Conservation (phyloP, 2,888 invertebrate genomes). For the Andricus curvator region DNA sequence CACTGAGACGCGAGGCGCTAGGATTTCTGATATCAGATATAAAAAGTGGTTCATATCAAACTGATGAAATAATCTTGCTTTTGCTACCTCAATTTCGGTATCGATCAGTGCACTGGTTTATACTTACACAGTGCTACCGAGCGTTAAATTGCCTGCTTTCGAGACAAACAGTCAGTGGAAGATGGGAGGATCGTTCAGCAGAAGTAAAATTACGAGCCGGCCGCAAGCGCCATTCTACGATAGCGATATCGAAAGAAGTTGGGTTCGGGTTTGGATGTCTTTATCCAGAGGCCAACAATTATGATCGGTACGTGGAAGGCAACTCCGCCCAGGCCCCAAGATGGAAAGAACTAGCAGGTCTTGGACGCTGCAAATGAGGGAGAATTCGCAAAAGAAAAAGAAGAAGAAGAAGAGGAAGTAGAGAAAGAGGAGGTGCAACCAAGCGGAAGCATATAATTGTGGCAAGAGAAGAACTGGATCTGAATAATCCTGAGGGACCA, state of each 20-base stretch:
- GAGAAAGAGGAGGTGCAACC: slow-evolving; percentile 53
- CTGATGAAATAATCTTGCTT: slow-evolving; percentile 2
- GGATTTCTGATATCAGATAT: neutral
- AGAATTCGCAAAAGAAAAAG: neutral
- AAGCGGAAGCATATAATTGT: slow-evolving; percentile 70
- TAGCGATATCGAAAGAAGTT: slow-evolving; percentile 4
- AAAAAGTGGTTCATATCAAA: neutral
- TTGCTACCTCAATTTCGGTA: neutral
- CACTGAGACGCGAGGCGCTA: too few species aligned
- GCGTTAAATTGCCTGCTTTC: slow-evolving; percentile 36
- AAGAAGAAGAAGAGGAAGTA: slow-evolving; percentile 8
- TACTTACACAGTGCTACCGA: slow-evolving; percentile 29
- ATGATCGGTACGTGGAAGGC: slow-evolving; percentile 28
- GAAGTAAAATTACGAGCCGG: slow-evolving; percentile 24
- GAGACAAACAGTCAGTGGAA: slow-evolving; percentile 11
- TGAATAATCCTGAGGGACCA: slow-evolving; percentile 55
- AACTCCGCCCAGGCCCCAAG: slow-evolving; percentile 25
- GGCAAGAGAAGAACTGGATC: slow-evolving; percentile 55
- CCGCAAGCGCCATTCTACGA: slow-evolving; percentile 31
- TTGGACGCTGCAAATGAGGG: slow-evolving; percentile 14
- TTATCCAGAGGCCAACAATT: slow-evolving; percentile 36
- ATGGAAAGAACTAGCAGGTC: slow-evolving; percentile 18
- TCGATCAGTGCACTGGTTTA: slow-evolving; percentile 26
- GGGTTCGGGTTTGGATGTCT: slow-evolving; percentile 34
- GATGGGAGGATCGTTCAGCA: slow-evolving; percentile 14